Base-by-base conservation (phyloP, 2,113 vertebrate species). In the Upupa epops region DNA sequence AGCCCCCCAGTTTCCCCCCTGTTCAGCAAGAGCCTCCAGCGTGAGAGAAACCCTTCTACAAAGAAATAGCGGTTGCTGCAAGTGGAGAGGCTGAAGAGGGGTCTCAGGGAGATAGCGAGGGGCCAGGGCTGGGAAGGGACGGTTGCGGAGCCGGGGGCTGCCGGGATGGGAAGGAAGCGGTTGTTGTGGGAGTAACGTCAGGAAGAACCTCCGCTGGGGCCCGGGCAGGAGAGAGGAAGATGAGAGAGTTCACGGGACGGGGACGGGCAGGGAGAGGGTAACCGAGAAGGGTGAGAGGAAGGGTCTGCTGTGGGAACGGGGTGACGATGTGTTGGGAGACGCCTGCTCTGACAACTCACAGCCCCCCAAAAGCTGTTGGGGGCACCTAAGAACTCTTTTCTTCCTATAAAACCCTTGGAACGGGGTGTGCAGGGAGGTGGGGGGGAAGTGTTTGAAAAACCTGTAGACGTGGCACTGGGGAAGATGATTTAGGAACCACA, bases 101-200 rank as follows among this genome's bases (percentile, higher is more conserved):
- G 63, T 68, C 61, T 55, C 0, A 0, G 58, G 72, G 55, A 83
- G 89, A 87, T 20, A 89, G 22, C 1, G 3, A 77, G 64, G 46
- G 71, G 68, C 74, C 28, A 0, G 68, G 75, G 51, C 32, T 11
- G 8, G 17, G 81, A 65, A 83, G 71, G 86, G 92, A 65, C 8
- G 31, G 88, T 6, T 93, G 64, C 0, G 22, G 77, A 90, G 89
- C 86, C 8, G 12, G 81, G 75, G 94, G 87, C 72, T 87, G 94
- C 84, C 1, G 26, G 93, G 84, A 93, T 24, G 25, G 94, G 95
- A 94, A 94, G 94, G 94, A 93, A 95, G 95, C 72, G 94, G 95
- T 65, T 95, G 95, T 86, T 94, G 93, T 90, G 95, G 95, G 95
- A 95, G 94, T 93, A 95, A 95, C 95, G 81, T 90, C 95, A 96